Percentiles rank a stretch among this genome's conserved stretches.
These are phyloP conservation scores for Rousettus madagascariensis DNA, from an alignment of 2,797 vertebrate species.

Conservation along the genomic window DNA sequence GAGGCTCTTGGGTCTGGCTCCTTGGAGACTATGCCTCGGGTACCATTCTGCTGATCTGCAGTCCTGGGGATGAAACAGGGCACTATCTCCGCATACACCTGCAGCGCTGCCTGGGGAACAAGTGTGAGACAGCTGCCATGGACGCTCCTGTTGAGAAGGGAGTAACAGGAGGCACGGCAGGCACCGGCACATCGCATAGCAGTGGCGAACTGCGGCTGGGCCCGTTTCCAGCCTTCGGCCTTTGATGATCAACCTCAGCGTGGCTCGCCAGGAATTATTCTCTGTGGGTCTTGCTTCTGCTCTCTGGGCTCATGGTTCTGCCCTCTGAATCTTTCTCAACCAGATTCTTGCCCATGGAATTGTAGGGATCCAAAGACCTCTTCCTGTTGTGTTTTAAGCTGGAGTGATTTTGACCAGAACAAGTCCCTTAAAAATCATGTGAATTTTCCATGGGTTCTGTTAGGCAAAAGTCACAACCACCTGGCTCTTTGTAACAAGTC, in stretches of 20 bases:
- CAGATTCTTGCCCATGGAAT: not conserved
- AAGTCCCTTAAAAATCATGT: not conserved
- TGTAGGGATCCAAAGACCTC: not conserved
- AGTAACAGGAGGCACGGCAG: no score
- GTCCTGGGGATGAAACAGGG: not conserved
- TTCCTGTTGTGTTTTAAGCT: not conserved
- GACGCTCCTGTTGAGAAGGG: not conserved
- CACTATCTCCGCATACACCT: no score
- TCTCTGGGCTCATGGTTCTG: not conserved
- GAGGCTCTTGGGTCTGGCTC: not conserved
- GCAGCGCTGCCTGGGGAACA: not conserved
- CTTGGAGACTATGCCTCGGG: not conserved
- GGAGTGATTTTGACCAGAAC: not conserved
- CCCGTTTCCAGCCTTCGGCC: not conserved
- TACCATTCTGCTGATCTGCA: not conserved
- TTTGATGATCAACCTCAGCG: not conserved
- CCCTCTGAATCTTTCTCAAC: not conserved
- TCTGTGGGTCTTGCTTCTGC: not conserved
- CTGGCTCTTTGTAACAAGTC: not conserved
- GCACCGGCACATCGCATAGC: not conserved
- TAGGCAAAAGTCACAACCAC: not conserved
- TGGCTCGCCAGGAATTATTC: not conserved
- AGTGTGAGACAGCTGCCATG: not conserved
- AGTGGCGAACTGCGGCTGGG: not conserved
- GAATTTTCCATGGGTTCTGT: not conserved